A percentile compares a stretch with the other conserved stretches of the same genome.
These are phyloP conservation scores for Drosophila atripex DNA, from an alignment of 2,888 invertebrate genomes.

Conservation along the genomic window DNA sequence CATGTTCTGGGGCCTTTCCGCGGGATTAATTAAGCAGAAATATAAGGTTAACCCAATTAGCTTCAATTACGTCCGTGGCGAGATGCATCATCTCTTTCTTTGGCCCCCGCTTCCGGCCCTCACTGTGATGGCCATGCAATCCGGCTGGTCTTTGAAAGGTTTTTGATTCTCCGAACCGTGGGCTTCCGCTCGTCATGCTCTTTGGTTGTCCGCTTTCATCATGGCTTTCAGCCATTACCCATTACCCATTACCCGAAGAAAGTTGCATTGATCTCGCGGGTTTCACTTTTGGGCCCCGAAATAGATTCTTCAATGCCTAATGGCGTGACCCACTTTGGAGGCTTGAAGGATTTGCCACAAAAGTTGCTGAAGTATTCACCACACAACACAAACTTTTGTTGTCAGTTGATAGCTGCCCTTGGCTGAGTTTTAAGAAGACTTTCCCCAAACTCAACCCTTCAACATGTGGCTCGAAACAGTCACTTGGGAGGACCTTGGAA, in stretches of 20 bases:
- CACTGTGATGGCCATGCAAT: conserved; percentile 35
- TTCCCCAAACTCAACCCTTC: conserved; percentile 5
- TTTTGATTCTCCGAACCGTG: conserved; percentile 26
- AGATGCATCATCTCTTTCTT: conserved; percentile 16
- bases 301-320: conserved; percentile 11
- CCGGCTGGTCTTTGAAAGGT: conserved; percentile 38
- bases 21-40: conserved; percentile 53
- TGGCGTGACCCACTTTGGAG: not conserved
- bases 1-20: conserved; percentile 20
- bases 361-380: too few species aligned
- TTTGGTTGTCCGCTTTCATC: conserved; percentile 54
- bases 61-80: conserved; percentile 60
- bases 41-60: conserved; percentile 71
- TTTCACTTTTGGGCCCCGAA: conserved; percentile 34
- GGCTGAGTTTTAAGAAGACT: conserved; percentile 1
- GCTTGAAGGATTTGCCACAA: not conserved
- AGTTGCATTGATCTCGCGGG: conserved; percentile 57
- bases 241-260: conserved; percentile 54
- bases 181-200: conserved; percentile 52
- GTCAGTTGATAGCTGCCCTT: conserved; percentile 7
- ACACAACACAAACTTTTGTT: not conserved
- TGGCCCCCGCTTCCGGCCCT: conserved; percentile 49
- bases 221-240: conserved; percentile 25
- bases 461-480: not conserved
- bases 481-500: too few species aligned